A percentile compares a stretch with the other conserved stretches of the same genome.
Evolutionary conservation across 2,113 vertebrate species (phyloP).

Genomic region (Phoenicopterus ruber): DNA sequence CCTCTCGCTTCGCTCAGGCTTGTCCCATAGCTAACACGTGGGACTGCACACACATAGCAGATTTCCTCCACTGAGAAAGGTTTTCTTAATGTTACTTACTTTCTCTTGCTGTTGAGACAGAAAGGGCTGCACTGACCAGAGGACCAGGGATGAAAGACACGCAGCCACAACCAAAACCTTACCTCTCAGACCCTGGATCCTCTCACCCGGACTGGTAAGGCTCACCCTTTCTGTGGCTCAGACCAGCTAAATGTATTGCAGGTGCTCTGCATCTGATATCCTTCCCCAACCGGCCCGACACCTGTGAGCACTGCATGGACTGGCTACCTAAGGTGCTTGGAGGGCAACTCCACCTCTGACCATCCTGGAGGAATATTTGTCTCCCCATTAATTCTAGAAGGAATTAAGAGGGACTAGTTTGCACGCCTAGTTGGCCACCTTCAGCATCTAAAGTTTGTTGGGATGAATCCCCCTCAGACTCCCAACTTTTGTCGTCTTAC

Average conservation of each 20-base stretch:
- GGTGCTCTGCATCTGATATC: neutral
- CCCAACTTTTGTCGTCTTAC: neutral
- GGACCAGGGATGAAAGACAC: neutral
- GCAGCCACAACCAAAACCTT: neutral
- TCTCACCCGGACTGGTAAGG: neutral
- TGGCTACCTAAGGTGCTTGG: too few relatives aligned
- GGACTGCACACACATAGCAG: neutral
- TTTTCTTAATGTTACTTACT: neutral
- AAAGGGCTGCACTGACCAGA: neutral
- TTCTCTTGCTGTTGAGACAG: neutral
- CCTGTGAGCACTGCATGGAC: neutral
- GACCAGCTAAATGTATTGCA: neutral
- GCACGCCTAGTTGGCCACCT: neutral
- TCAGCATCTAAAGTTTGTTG: neutral
- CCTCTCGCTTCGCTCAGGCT: neutral
- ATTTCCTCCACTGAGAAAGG: too few relatives aligned
- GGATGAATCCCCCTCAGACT: neutral
- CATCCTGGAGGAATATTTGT: neutral
- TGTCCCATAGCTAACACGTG: rapidly evolving
- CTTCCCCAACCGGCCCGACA: neutral
- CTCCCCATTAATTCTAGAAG: neutral
- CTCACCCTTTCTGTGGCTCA: neutral
- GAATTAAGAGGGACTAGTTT: neutral
- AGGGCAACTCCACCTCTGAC: neutral
- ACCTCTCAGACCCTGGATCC: neutral